These are phyloP conservation scores for Lobophora halterata DNA, from an alignment of 2,888 invertebrate genomes.

Conservation along the genomic window DNA sequence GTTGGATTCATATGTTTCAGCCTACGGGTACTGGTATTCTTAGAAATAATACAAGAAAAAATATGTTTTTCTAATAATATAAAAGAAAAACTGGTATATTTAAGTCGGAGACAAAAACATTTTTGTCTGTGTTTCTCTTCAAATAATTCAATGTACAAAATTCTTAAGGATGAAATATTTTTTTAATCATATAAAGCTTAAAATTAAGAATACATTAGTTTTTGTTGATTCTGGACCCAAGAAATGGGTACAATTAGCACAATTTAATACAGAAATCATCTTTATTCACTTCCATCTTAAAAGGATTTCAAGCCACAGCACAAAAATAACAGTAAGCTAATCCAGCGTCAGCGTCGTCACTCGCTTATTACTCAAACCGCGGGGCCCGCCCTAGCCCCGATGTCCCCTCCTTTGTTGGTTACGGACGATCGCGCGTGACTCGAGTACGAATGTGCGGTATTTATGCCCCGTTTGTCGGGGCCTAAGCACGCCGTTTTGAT, in stretches of 20 bases:
- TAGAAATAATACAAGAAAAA: too few species aligned
- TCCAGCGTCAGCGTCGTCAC: conserved; percentile 9
- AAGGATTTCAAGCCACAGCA: conserved; percentile 15
- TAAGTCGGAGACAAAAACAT: too few species aligned
- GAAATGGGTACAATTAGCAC: too few species aligned
- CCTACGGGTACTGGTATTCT: not conserved
- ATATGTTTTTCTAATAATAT: too few species aligned
- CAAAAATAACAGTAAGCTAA: conserved; percentile 23
- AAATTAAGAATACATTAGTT: too few species aligned
- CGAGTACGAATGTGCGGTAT: conserved; percentile 56
- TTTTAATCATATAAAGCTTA: too few species aligned
- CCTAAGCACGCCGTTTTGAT: conserved; percentile 52
- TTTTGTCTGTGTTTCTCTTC: too few species aligned
- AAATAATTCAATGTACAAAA: too few species aligned
- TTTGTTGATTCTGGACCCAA: too few species aligned
- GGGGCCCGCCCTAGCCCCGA: conserved; percentile 35
- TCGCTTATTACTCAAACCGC: conserved; percentile 26
- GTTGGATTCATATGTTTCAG: conserved; percentile 7
- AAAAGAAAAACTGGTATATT: too few species aligned
- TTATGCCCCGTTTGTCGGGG: conserved; percentile 54
- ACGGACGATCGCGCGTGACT: conserved; percentile 70
- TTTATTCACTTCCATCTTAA: conserved; percentile 8
- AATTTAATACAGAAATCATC: conserved; percentile 3
- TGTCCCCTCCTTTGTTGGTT: conserved; percentile 51
- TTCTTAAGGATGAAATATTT: too few species aligned